Evolutionary conservation across 2,888 invertebrate species (phyloP), one percentile per base, ranked within the genome.

Genomic region (Amitus sp.): DNA sequence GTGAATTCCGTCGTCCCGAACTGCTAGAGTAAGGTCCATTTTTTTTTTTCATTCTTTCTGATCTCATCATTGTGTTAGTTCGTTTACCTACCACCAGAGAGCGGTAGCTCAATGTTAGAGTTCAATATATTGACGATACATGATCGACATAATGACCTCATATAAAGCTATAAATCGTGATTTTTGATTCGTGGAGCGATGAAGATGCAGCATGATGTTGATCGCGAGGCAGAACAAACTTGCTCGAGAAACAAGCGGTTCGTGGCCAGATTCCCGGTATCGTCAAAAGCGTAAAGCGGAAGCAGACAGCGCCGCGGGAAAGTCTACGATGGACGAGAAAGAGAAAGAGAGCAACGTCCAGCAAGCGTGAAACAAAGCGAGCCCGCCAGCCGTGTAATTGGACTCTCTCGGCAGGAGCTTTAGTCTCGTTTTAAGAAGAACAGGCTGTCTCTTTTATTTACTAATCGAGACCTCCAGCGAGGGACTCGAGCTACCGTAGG

Each of bases 361-460:
- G 75, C 73, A 75, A 76, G 77, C 82, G 80, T 82, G 82, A 82
- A 82, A 80, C 82, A 82, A 80, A 80, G 81, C 78, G 74, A 73
- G 71, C 73, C 78, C 75, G 79, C 76, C 76, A 77, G 75, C 77
- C 82, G 82, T 82, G 80, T 82, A 82, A 82, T 82, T 82, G 80
- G 77, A 78, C 77, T 80, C 73, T 58, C 67, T 70, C 67, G 42
- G 64, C 46, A 40, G 67, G 67, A 30, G 68, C 69, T 68, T 69
- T 70, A 69, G 69, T 67, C 71, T 70, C 70, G 70, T 71, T 72
- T 71, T 66, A 68, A 73, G 69, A 72, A 70, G 61, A 60, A 49
- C 63, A 56, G 54, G 65, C 64, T 65, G 62, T 68, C 68, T 65
- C 69, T 71, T 70, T 66, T 73, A 68, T 67, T 70, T 67, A 71